Percentiles rank a stretch among this genome's conserved stretches.
Evolutionary conservation across 2,888 invertebrate species (phyloP).

Genomic region (Blastobasis adustella): DNA sequence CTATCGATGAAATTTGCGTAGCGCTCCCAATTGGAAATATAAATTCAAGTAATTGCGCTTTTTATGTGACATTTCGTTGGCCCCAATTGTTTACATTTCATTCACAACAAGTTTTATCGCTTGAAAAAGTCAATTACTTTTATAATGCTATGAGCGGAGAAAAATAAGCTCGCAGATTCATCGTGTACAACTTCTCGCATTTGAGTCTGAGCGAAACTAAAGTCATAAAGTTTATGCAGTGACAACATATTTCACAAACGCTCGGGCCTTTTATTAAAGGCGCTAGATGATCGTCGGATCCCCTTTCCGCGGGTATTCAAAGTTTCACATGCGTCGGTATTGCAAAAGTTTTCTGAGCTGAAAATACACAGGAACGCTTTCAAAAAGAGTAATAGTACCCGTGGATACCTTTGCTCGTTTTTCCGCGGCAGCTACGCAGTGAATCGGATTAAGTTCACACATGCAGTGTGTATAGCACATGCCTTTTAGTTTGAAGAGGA

Average conservation of each 20-base stretch:
- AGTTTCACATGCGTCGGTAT: constrained; percentile 57
- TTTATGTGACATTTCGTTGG: constrained; percentile 44
- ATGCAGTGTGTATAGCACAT: constrained; percentile 18
- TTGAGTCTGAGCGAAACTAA: constrained; percentile 46
- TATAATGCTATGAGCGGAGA: constrained; percentile 26
- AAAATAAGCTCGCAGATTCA: constrained; percentile 19
- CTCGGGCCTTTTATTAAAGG: constrained; percentile 60
- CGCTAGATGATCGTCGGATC: constrained; percentile 57
- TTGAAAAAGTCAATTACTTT: constrained; percentile 16
- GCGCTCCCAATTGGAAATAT: constrained; percentile 50
- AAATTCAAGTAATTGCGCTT: constrained; percentile 58
- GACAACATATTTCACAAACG: constrained; percentile 69
- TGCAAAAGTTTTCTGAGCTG: constrained; percentile 70
- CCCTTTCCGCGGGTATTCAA: constrained; percentile 38
- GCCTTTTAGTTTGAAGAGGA: constrained; percentile 34
- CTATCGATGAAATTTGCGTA: constrained; percentile 60
- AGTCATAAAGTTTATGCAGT: constrained; percentile 69
- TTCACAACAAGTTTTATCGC: constrained; percentile 16
- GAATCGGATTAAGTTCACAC: constrained; percentile 56
- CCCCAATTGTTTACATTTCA: constrained; percentile 20
- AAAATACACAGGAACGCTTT: constrained; percentile 72
- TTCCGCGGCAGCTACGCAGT: constrained; percentile 28
- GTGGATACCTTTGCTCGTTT: constrained; percentile 35
- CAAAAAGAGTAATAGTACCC: constrained; percentile 53
- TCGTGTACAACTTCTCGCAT: constrained; percentile 45